Evolutionary conservation across 2,797 vertebrate species (phyloP).

Genomic region (Tokudaia tokunoshimensis): DNA sequence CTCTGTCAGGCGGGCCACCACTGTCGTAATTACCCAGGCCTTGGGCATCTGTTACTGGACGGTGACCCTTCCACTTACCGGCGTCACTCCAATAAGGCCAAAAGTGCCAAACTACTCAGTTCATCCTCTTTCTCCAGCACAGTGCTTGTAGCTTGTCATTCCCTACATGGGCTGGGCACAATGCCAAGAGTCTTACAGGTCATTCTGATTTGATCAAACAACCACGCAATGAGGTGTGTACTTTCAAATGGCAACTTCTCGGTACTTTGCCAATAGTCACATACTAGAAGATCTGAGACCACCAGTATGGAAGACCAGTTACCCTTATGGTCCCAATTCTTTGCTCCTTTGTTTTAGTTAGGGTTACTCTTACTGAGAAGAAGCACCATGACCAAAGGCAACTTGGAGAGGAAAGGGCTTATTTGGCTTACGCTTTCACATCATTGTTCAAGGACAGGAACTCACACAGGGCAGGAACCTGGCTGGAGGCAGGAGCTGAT

Average conservation of each 20-base stretch:
- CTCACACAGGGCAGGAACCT: not conserved
- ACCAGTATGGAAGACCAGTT: not conserved
- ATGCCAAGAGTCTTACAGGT: not conserved
- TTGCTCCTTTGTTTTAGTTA: not conserved
- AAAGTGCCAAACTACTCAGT: not conserved
- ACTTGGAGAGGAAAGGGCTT: not conserved
- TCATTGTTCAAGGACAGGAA: not conserved
- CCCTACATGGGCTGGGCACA: not conserved
- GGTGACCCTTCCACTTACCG: not conserved
- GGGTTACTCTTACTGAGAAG: not conserved
- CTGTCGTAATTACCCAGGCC: not conserved
- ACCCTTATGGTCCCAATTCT: not conserved
- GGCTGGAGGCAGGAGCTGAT: not conserved
- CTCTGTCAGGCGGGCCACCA: not conserved
- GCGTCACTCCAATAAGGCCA: not conserved
- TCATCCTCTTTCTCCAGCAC: not conserved
- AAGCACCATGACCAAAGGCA: not conserved
- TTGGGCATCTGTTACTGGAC: not conserved
- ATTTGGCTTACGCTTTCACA: not conserved
- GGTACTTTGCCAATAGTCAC: not conserved
- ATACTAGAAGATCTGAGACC: not conserved
- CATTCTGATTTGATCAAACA: conserved; percentile 22
- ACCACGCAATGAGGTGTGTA: not conserved
- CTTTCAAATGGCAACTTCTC: conserved; percentile 41
- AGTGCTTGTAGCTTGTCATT: not conserved